Evolutionary conservation across 2,113 vertebrate species (phyloP).

Genomic region (Erpornis zantholeuca): DNA sequence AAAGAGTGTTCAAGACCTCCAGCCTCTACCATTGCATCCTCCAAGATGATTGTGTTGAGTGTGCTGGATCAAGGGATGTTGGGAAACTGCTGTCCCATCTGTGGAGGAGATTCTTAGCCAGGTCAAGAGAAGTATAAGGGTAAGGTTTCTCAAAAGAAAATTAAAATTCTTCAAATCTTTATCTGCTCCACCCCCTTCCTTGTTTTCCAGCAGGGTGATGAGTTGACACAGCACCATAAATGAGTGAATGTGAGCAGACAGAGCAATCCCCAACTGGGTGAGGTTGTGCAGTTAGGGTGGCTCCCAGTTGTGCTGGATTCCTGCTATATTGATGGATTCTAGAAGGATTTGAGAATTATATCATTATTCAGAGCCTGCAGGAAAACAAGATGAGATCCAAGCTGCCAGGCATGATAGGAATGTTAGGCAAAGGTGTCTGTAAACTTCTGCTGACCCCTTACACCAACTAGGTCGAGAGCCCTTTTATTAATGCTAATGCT

Average conservation of each 20-base stretch:
- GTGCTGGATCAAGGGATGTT: neutral
- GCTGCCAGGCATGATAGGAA: constrained; percentile 34
- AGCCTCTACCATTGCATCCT: neutral
- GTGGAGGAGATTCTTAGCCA: neutral
- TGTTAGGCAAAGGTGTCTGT: constrained; percentile 52
- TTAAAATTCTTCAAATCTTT: neutral
- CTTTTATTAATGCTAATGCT: constrained; percentile 62
- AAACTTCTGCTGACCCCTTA: constrained; percentile 58
- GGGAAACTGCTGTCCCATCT: neutral
- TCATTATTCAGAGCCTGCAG: neutral
- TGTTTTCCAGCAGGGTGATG: neutral
- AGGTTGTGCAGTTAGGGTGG: neutral
- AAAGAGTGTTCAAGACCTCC: neutral
- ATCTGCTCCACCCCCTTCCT: neutral
- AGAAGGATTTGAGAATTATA: neutral
- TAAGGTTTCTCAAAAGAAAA: neutral
- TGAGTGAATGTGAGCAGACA: neutral
- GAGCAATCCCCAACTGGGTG: neutral
- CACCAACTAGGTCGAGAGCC: neutral
- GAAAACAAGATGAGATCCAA: constrained; percentile 23
- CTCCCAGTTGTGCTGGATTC: neutral
- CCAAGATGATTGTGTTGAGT: accelerated
- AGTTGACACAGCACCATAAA: neutral
- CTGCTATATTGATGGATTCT: neutral
- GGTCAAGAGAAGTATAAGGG: neutral